A percentile compares a stretch with the other conserved stretches of the same genome.
Conservation (phyloP, 2,888 invertebrate species). For the Busseola fusca region DNA sequence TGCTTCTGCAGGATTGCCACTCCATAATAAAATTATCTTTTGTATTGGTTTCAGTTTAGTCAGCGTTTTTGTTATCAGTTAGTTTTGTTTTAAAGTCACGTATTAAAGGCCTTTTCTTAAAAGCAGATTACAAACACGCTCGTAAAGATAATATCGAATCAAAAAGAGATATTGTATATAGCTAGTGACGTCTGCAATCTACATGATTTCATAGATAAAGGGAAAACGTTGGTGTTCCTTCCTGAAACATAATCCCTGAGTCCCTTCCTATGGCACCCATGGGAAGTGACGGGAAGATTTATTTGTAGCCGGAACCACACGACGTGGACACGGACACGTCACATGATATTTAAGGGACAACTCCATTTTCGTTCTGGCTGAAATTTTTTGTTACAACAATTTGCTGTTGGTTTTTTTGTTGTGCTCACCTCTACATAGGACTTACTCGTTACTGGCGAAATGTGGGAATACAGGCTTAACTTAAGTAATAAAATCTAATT, state of each 20-base stretch:
- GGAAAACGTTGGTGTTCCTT: background rate
- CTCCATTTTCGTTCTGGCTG: slow-evolving; percentile 6
- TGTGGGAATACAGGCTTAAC: background rate
- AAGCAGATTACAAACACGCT: slow-evolving; percentile 1
- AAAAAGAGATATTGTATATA: background rate
- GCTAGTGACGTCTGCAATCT: background rate
- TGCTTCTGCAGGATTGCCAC: background rate
- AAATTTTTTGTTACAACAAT: background rate
- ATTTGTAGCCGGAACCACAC: slow-evolving; percentile 28
- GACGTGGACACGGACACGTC: background rate
- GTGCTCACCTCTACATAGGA: background rate
- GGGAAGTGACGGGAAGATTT: slow-evolving; percentile 37
- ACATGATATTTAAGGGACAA: slow-evolving; percentile 17
- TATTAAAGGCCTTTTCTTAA: background rate
- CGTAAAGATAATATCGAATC: slow-evolving; percentile 15
- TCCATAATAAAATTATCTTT: background rate
- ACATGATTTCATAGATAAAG: background rate
- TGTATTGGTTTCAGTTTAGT: background rate
- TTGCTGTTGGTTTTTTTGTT: background rate
- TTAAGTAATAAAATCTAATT: background rate
- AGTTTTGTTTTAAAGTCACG: slow-evolving; percentile 14
- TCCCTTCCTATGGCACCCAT: slow-evolving; percentile 32
- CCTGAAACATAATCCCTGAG: slow-evolving; percentile 23
- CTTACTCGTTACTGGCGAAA: background rate
- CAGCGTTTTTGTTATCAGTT: background rate